These are phyloP conservation scores for Microctonus brassicae DNA, from an alignment of 2,888 invertebrate genomes.

Conservation along the genomic window DNA sequence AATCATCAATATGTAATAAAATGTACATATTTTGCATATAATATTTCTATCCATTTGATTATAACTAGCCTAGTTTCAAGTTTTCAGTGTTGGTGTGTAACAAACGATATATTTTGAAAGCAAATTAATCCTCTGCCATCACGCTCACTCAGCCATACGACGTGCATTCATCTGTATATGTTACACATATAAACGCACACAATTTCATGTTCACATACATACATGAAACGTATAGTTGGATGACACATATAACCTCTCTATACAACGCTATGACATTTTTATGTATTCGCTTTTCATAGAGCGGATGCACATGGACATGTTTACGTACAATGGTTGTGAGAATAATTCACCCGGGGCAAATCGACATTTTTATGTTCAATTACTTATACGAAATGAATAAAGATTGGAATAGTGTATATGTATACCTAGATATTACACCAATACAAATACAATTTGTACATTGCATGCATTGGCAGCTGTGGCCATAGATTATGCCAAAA, in stretches of 20 bases:
- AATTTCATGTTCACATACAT: background rate
- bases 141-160: constrained; percentile 33
- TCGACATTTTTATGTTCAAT: constrained; percentile 50
- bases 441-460: constrained; percentile 17
- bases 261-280: constrained; percentile 31
- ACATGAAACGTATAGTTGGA: background rate
- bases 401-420: constrained; percentile 20
- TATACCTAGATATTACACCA: background rate
- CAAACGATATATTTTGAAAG: constrained; percentile 26
- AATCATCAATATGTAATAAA: background rate
- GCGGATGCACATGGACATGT: constrained; percentile 39
- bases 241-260: constrained; percentile 17
- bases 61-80: constrained; percentile 16
- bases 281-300: constrained; percentile 26
- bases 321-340: constrained; percentile 42
- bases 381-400: constrained; percentile 45
- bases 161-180: constrained; percentile 12
- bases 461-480: constrained; percentile 41
- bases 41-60: background rate
- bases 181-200: background rate
- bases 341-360: constrained; percentile 46
- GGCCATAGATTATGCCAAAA: constrained; percentile 31
- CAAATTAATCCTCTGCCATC: constrained; percentile 38
- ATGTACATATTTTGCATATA: background rate
- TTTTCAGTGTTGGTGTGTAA: constrained; percentile 14